Evolutionary conservation across 2,888 invertebrate genomes (phyloP).

Genomic region (Malacosoma neustria): DNA sequence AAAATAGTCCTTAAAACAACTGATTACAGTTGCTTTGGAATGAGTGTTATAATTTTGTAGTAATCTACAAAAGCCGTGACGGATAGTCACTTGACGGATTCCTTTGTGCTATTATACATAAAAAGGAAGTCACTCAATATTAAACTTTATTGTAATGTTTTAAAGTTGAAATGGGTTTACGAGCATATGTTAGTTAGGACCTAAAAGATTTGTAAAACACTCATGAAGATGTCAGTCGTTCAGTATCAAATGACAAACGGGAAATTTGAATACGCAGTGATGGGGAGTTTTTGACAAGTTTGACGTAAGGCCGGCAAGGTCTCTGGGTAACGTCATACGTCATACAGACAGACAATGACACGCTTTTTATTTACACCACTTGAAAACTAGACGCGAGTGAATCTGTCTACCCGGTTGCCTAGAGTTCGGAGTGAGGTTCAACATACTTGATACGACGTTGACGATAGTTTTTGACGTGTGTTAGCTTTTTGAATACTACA

Average conservation of each 20-base stretch:
- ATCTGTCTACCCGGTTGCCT: background rate
- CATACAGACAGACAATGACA: slow-evolving; percentile 30
- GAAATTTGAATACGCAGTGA: slow-evolving; percentile 60
- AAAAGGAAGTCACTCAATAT: slow-evolving; percentile 1
- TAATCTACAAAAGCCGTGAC: slow-evolving; percentile 39
- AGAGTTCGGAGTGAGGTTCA: background rate
- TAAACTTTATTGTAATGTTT: rapidly evolving
- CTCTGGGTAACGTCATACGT: slow-evolving; percentile 22
- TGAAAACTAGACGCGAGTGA: background rate
- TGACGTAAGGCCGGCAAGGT: slow-evolving; percentile 33
- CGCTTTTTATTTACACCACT: slow-evolving; percentile 27
- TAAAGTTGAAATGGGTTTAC: slow-evolving; percentile 14
- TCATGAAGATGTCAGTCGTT: slow-evolving; percentile 61
- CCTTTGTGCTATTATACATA: slow-evolving; percentile 35
- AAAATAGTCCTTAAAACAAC: slow-evolving; percentile 17
- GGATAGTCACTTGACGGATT: slow-evolving; percentile 61
- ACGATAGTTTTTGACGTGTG: slow-evolving; percentile 10
- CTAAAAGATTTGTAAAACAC: slow-evolving; percentile 18
- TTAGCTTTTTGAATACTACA: slow-evolving; percentile 12
- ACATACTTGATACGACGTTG: slow-evolving; percentile 1
- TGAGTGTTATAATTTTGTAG: slow-evolving; percentile 13
- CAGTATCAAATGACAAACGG: slow-evolving; percentile 60
- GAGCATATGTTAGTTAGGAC: slow-evolving; percentile 11
- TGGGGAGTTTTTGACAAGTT: slow-evolving; percentile 61
- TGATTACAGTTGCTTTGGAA: slow-evolving; percentile 14